Conservation (phyloP, 2,797 vertebrate genomes). For the Coreius guichenoti region DNA sequence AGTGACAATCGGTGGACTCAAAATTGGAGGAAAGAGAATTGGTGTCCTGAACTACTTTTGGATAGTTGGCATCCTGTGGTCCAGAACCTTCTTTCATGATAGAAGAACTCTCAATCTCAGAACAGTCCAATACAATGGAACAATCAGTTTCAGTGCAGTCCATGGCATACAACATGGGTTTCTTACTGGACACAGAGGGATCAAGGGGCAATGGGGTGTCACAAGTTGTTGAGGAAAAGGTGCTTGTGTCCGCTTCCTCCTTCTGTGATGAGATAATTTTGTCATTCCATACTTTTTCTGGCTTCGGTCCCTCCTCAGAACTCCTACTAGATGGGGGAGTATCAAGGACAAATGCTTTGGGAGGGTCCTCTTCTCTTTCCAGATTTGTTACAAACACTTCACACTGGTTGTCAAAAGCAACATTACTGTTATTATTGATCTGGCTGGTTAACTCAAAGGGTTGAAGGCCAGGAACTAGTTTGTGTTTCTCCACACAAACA, state of each 20-base stretch:
- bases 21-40: constrained; percentile 77
- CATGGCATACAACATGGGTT: constrained; percentile 73
- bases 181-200: constrained; percentile 78
- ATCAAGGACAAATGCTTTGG: constrained; percentile 64
- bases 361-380: constrained; percentile 67
- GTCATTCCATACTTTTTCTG: constrained; percentile 60
- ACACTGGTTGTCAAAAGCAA: constrained; percentile 71
- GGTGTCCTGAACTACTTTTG: constrained; percentile 64
- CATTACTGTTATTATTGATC: constrained; percentile 75
- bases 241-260: constrained; percentile 72
- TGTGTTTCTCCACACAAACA: constrained; percentile 83
- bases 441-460: constrained; percentile 81
- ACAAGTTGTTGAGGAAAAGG: constrained; percentile 80
- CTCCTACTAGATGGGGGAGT: constrained; percentile 55
- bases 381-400: constrained; percentile 73
- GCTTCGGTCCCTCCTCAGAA: constrained; percentile 61
- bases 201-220: constrained; percentile 79
- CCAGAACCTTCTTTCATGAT: constrained; percentile 66
- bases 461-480: constrained; percentile 82
- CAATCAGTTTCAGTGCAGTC: constrained; percentile 90
- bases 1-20: constrained; percentile 70
- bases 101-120: constrained; percentile 80
- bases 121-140: constrained; percentile 88
- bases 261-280: constrained; percentile 63
- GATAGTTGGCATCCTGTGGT: constrained; percentile 54